Percentiles rank a stretch among this genome's conserved stretches.
phyloP scores from a whole-genome alignment of 2,797 vertebrate genomes.

The Heterohyrax brucei region DNA sequence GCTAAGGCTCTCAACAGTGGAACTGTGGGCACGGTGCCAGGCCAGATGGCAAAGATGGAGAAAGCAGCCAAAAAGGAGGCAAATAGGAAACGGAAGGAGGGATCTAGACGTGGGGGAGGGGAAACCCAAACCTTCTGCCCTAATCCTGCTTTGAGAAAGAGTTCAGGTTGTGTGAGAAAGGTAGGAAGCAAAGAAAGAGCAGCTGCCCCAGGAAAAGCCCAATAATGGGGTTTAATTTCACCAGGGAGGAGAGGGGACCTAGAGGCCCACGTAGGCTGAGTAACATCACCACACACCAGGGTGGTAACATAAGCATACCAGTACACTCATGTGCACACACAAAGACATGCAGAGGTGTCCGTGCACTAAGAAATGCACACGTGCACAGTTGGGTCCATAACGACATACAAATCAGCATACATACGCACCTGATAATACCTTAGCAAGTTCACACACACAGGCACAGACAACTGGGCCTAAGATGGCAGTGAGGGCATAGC shows the following conservation, averaged over 20 bases:
- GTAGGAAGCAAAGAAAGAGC: constrained; percentile 10
- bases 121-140: not conserved
- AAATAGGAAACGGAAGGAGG: constrained; percentile 64
- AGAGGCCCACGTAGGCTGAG: not conserved
- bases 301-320: not conserved
- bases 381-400: not conserved
- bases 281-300: not conserved
- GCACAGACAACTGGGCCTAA: not conserved
- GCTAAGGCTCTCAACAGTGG: constrained; percentile 27
- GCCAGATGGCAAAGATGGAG: constrained; percentile 76
- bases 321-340: not conserved
- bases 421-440: too few species aligned
- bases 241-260: not conserved
- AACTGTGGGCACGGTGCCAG: constrained; percentile 66
- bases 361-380: not conserved
- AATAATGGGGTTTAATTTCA: not conserved
- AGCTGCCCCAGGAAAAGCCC: constrained; percentile 18
- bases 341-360: not conserved
- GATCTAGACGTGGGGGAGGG: not conserved
- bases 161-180: not conserved
- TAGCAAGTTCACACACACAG: not conserved
- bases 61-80: constrained; percentile 72
- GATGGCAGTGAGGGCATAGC: not conserved
- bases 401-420: not conserved
- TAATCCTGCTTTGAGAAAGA: not conserved